Evolutionary conservation across 2,888 invertebrate species (phyloP).

Genomic region (Dendrolimus pini): DNA sequence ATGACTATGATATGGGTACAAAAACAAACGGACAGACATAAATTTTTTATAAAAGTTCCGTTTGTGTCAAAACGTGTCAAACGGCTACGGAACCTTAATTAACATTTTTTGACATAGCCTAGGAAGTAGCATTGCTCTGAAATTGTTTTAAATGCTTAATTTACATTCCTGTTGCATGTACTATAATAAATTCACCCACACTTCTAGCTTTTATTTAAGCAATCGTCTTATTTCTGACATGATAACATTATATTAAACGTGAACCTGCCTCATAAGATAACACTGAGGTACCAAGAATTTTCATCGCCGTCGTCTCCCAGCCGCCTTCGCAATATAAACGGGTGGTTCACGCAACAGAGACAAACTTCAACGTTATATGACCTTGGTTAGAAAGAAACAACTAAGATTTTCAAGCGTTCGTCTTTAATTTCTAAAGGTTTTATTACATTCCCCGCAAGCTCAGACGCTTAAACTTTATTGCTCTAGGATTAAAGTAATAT

Average conservation of each 20-base stretch:
- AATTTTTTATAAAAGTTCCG: too few species aligned
- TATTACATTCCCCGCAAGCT: conserved; percentile 74
- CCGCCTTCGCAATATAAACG: conserved; percentile 64
- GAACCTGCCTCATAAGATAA: conserved; percentile 67
- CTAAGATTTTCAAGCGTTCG: conserved; percentile 46
- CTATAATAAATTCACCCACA: conserved; percentile 32
- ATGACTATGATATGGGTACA: too few species aligned
- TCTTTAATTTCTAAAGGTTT: conserved; percentile 69
- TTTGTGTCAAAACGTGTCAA: too few species aligned
- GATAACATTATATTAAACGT: conserved; percentile 65
- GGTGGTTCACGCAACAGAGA: conserved; percentile 61
- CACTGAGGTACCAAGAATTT: conserved; percentile 71
- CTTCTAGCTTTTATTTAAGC: conserved; percentile 6
- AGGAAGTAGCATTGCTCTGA: too few species aligned
- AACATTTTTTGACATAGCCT: too few species aligned
- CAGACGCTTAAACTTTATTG: conserved; percentile 75
- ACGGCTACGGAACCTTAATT: too few species aligned
- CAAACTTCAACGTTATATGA: conserved; percentile 39
- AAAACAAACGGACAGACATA: too few species aligned
- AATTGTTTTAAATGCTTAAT: not conserved
- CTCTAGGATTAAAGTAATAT: conserved; percentile 75
- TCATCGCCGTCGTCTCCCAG: conserved; percentile 65
- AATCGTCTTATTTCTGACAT: conserved; percentile 31
- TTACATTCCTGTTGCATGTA: conserved; percentile 30
- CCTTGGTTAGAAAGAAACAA: conserved; percentile 68